Evolutionary conservation across 2,888 invertebrate genomes (phyloP).

Genomic region (Apodemia mormo): DNA sequence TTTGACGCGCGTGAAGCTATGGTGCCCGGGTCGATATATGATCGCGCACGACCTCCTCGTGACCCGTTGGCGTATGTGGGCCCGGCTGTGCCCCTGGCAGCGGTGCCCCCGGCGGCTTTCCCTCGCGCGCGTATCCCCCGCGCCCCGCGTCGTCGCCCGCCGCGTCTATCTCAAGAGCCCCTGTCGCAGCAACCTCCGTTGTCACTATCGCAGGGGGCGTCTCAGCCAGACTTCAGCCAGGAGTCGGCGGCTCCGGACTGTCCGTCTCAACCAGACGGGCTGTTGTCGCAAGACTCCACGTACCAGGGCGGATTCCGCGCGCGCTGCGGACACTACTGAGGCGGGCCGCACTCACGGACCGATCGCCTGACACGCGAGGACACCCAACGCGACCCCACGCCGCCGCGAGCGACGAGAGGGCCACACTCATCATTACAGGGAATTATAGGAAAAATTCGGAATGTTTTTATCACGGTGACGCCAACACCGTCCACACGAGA

Average conservation of each 20-base stretch:
- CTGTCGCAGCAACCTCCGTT: slow-evolving; percentile 87
- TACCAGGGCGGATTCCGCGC: slow-evolving; percentile 88
- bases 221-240: slow-evolving; percentile 88
- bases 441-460: slow-evolving; percentile 20
- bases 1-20: slow-evolving; percentile 98
- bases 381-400: slow-evolving; percentile 53
- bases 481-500: background rate
- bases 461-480: slow-evolving; percentile 14
- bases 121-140: slow-evolving; percentile 84
- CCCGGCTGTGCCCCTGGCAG: slow-evolving; percentile 88
- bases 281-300: slow-evolving; percentile 95
- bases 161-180: slow-evolving; percentile 85
- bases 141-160: slow-evolving; percentile 85
- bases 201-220: slow-evolving; percentile 88
- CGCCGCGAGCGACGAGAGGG: slow-evolving; percentile 35
- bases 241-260: slow-evolving; percentile 93
- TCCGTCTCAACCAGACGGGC: slow-evolving; percentile 96
- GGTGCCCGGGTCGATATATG: slow-evolving; percentile 96
- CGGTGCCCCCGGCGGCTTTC: slow-evolving; percentile 97
- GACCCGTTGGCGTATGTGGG: slow-evolving; percentile 97
- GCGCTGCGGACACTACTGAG: slow-evolving; percentile 89
- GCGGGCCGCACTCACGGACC: slow-evolving; percentile 90
- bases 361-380: slow-evolving; percentile 73
- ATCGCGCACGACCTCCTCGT: slow-evolving; percentile 90
- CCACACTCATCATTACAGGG: slow-evolving; percentile 13